Evolutionary conservation across 2,797 vertebrate genomes (phyloP), one percentile per base, ranked within the genome.

Genomic region (Rhodeus uyekii): DNA sequence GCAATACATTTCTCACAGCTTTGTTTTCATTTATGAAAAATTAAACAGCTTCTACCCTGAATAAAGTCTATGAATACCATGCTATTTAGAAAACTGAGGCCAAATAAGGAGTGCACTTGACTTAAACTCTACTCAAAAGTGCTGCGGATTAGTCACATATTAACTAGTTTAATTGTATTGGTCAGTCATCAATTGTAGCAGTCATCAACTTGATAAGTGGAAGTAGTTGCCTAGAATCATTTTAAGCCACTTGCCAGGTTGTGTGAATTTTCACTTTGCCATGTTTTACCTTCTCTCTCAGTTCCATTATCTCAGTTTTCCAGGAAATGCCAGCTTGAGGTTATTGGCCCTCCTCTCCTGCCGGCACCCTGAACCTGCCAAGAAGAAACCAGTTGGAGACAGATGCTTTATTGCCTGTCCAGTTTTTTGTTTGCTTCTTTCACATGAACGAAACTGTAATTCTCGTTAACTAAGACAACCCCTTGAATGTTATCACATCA

Each of bases 301-400:
- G 24, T 19, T 16, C 50, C 18, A 46, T 60, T 39, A 42, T 60
- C 71, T 46, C 29, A 75, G 72, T 55, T 39, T 61, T 38, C 63
- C 72, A 80, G 64, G 71, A 80, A 80, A 76, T 60, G 53, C 46
- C 22, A 19, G 39, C 48, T 60, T 44, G 39, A 32, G 64, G 34
- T 55, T 14, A 42, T 53, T 80, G 46, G 72, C 34, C 36, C 58
- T 38, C n/a, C 12, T 78, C 42, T 61, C 16, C 13, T 3, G 12
- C 27, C 1, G 32, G 10, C 53, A 60, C 44, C 1, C 19, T 8
- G 19, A 10, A 48, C 22, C 24, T 1, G 14, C 29, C 32, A 27
- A 22, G 27, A 34, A 27, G 24, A 60, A 27, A 42, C 12, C 38
- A 80, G 58, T 14, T n/a, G 6, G 32, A 74, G 44, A 13, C 16